These are phyloP conservation scores for Amphipyra berbera DNA, from an alignment of 2,888 invertebrate genomes.

Conservation along the genomic window DNA sequence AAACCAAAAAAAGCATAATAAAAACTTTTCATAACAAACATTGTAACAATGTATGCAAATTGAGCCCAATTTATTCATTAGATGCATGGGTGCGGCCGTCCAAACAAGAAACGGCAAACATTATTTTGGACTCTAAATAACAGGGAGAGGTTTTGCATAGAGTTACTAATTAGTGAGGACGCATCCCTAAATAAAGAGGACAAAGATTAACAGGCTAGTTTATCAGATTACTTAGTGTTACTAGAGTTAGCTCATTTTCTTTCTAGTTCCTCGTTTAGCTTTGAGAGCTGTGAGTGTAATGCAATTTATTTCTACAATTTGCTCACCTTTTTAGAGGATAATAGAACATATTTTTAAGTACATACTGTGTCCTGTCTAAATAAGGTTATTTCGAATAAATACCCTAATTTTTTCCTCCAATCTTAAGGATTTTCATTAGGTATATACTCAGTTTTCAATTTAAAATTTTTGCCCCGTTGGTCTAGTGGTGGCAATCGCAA, in stretches of 20 bases:
- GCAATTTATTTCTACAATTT: no score
- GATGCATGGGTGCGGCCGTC: slow-evolving; percentile 54
- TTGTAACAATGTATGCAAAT: slow-evolving; percentile 59
- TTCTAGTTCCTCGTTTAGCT: slow-evolving; percentile 14
- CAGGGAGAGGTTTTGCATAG: slow-evolving; percentile 48
- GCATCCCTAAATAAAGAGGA: slow-evolving; percentile 37
- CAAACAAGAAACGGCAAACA: slow-evolving; percentile 55
- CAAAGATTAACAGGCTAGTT: slow-evolving; percentile 16
- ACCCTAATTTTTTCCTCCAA: no score
- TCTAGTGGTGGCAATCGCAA: no score
- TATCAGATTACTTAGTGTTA: slow-evolving; percentile 22
- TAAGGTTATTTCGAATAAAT: no score
- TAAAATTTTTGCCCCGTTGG: no score
- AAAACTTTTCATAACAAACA: slow-evolving; percentile 33
- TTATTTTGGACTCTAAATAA: slow-evolving; percentile 55
- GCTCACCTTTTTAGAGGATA: no score
- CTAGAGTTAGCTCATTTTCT: background rate
- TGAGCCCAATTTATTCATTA: slow-evolving; percentile 69
- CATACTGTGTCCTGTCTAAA: no score
- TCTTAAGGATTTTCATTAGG: no score
- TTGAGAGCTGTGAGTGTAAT: background rate
- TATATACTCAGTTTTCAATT: no score
- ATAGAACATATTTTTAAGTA: no score
- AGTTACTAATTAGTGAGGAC: slow-evolving; percentile 48
- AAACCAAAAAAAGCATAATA: background rate